Percentiles rank a stretch among this genome's conserved stretches.
phyloP scores from a whole-genome alignment of 2,797 vertebrate species.

The Syndactyla subalaris region DNA sequence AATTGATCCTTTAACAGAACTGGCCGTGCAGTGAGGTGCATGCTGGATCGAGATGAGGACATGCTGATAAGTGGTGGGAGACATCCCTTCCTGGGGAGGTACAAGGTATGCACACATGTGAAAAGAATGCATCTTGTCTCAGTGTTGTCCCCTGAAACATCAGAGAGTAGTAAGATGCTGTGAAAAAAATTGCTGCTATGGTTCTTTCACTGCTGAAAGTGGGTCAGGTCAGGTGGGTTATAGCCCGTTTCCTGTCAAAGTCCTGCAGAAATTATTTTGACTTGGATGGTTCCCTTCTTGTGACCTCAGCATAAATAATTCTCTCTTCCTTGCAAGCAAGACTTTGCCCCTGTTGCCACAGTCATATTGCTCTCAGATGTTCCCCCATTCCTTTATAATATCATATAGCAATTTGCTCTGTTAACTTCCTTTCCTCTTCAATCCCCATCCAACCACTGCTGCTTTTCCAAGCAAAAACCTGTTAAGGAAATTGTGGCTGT shows the following conservation, averaged over 20 bases:
- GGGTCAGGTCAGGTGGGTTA: not conserved
- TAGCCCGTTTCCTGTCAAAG: not conserved
- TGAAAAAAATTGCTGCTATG: not conserved
- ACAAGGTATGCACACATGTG: conserved; percentile 81
- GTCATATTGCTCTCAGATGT: not conserved
- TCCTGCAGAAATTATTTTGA: not conserved
- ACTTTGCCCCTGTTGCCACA: not conserved
- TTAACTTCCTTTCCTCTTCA: not conserved
- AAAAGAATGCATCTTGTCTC: not conserved
- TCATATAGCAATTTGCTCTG: not conserved
- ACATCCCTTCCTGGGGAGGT: conserved; percentile 90
- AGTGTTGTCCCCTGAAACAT: not conserved
- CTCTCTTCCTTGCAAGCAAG: not conserved
- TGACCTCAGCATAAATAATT: not conserved
- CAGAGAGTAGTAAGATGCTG: not conserved
- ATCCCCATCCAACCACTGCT: not conserved
- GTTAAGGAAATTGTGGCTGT: not conserved
- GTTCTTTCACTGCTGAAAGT: not conserved
- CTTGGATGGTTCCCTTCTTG: not conserved
- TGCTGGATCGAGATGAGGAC: conserved; percentile 95
- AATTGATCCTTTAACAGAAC: conserved; percentile 72
- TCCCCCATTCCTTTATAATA: not conserved
- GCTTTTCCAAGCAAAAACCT: not conserved
- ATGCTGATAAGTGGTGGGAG: conserved; percentile 93
- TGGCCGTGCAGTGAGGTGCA: conserved; percentile 88